phyloP scores from a whole-genome alignment of 2,888 invertebrate species.

The Tachina lurida region DNA sequence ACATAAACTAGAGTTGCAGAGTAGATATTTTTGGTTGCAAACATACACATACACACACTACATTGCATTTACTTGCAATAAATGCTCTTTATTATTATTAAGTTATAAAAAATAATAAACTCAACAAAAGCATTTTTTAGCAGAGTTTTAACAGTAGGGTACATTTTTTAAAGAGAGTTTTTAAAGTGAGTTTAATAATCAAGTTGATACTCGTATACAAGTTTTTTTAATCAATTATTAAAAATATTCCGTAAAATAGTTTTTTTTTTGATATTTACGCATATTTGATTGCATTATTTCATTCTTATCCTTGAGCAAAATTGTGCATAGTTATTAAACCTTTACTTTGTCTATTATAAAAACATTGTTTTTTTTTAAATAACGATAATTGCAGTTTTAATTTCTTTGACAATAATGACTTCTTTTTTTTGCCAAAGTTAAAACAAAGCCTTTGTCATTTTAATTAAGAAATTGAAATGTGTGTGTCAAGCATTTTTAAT shows the following conservation, averaged over 20 bases:
- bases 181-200: too few species aligned
- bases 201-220: too few species aligned
- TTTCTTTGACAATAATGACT: conserved; percentile 1
- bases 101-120: conserved; percentile 59
- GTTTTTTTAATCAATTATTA: too few species aligned
- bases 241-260: too few species aligned
- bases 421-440: background rate
- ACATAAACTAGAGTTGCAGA: background rate
- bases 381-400: background rate
- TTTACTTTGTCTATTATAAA: background rate
- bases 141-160: background rate
- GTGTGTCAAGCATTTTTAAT: background rate
- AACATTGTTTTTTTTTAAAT: background rate
- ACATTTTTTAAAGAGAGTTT: too few species aligned
- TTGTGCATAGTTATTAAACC: background rate
- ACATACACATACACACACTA: background rate
- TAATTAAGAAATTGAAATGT: conserved; percentile 31
- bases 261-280: too few species aligned
- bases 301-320: too few species aligned
- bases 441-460: conserved; percentile 23
- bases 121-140: background rate
- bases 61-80: conserved; percentile 27
- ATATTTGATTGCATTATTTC: too few species aligned
- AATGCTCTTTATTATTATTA: conserved; percentile 54
- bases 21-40: conserved; percentile 8